Evolutionary conservation across 2,888 invertebrate genomes (phyloP), one percentile per base, ranked within the genome.

Genomic region (Dromius quadrimaculatus): DNA sequence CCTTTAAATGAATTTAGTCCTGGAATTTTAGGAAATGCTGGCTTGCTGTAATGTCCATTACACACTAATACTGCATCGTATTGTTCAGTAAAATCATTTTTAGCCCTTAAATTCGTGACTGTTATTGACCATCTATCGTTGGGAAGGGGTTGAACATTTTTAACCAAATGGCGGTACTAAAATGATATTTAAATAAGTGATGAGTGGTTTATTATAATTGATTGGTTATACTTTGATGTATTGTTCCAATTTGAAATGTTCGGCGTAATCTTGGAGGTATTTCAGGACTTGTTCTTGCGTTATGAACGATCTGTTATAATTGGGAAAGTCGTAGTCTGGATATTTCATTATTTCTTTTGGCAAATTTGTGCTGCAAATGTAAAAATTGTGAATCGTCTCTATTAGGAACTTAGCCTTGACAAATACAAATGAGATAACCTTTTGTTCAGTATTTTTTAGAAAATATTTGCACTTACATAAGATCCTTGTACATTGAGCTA

Each of bases 331-430:
- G 80, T 90, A 92, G 78, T 92, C 94, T 0, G 92, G 92, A 80
- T 88, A 95, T 0, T 90, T 91, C 95, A 96, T 95, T 3, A 93
- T 87, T 83, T 95, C 94, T 78, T 94, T 94, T 0, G 95, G 95
- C 2, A 95, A 85, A 81, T 95, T 95, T 0, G 94, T 94, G 76
- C 94, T 95, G 85, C 28, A 85, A 83, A 41, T 17, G 2, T 15
- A 45, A 45, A 17, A n/a, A n/a, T n/a, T n/a, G n/a, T n/a, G n/a
- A n/a, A n/a, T n/a, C n/a, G n/a, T n/a, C n/a, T n/a, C n/a, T n/a
- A n/a, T n/a, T n/a, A n/a, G n/a, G n/a, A n/a, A n/a, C 20, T 13
- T 22, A 57, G 32, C 62, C 62, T 62, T 62, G 62, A 41, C 43
- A 62, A 62, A 38, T 41, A 41, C 41, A 38, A 41, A 62, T 34